Conservation (phyloP, 2,888 invertebrate genomes). For the Lysandra bellargus region DNA sequence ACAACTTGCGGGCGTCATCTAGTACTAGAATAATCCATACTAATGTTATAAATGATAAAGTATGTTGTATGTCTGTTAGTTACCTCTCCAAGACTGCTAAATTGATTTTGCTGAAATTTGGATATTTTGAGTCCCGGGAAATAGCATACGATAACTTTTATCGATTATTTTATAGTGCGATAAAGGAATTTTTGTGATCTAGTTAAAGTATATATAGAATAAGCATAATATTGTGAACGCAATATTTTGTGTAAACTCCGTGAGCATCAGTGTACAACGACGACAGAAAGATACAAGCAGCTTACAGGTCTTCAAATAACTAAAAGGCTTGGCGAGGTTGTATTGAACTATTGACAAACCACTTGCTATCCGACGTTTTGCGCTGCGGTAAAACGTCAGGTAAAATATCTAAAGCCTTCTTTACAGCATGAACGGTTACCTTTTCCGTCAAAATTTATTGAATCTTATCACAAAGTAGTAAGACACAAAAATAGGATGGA, state of each 20-base stretch:
- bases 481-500: background rate
- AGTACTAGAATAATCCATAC: too few relatives aligned
- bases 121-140: too few relatives aligned
- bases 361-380: conserved; percentile 55
- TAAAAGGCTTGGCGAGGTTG: conserved; percentile 55
- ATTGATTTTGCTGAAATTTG: too few relatives aligned
- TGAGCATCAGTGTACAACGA: background rate
- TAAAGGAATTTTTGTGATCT: too few relatives aligned
- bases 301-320: conserved; percentile 44
- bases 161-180: too few relatives aligned
- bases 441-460: conserved; percentile 2
- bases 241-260: background rate
- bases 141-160: too few relatives aligned
- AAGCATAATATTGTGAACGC: background rate
- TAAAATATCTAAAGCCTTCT: conserved; percentile 36
- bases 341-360: conserved; percentile 60
- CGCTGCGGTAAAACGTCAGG: conserved; percentile 46
- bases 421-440: conserved; percentile 22
- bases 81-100: too few relatives aligned
- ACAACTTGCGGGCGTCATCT: too few relatives aligned
- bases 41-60: too few relatives aligned
- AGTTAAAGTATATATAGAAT: too few relatives aligned
- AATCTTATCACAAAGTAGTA: conserved; percentile 34
- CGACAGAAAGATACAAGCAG: background rate
- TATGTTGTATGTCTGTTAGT: too few relatives aligned